Conservation (phyloP, 1,140 invertebrate genomes). For the Drosophila pandora region DNA sequence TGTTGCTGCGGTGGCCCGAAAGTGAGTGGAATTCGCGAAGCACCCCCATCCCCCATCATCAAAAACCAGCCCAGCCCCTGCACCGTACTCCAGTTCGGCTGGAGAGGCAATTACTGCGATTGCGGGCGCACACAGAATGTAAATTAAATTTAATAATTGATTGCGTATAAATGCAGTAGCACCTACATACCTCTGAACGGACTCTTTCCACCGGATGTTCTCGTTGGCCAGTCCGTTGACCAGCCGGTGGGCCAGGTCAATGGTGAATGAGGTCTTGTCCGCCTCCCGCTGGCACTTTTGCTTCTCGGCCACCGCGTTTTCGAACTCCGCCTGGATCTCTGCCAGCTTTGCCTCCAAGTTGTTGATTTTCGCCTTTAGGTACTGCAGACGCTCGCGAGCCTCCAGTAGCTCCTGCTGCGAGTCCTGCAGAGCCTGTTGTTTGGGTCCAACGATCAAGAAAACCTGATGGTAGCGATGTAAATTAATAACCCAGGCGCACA, state of each 20-base stretch:
- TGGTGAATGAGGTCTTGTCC: slow-evolving; percentile 92
- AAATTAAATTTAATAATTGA: slow-evolving; percentile 83
- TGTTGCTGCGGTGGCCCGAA: slow-evolving; percentile 71
- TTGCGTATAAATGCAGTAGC: slow-evolving; percentile 64
- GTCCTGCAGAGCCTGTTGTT: slow-evolving; percentile 90
- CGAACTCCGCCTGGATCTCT: slow-evolving; percentile 91
- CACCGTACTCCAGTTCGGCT: slow-evolving; percentile 1
- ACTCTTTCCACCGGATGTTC: slow-evolving; percentile 89
- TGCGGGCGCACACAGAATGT: slow-evolving; percentile 73
- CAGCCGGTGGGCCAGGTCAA: slow-evolving; percentile 96
- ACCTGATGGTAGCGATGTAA: slow-evolving; percentile 96
- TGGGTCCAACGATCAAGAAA: slow-evolving; percentile 96
- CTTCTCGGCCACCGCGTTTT: slow-evolving; percentile 93
- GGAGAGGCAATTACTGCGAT: slow-evolving; percentile 74
- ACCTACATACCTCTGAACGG: slow-evolving; percentile 68
- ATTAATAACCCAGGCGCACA: slow-evolving; percentile 98
- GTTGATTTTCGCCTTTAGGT: slow-evolving; percentile 87
- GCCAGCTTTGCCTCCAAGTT: slow-evolving; percentile 91
- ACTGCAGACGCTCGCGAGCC: slow-evolving; percentile 94
- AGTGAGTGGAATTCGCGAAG: slow-evolving; percentile 48
- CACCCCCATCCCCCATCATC: neutral
- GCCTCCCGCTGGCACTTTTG: slow-evolving; percentile 94
- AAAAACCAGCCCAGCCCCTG: neutral
- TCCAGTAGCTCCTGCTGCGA: slow-evolving; percentile 94
- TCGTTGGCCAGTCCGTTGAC: slow-evolving; percentile 97